These are phyloP conservation scores for Cyprinodon diabolis DNA, from an alignment of 2,797 vertebrate genomes.

Conservation along the genomic window DNA sequence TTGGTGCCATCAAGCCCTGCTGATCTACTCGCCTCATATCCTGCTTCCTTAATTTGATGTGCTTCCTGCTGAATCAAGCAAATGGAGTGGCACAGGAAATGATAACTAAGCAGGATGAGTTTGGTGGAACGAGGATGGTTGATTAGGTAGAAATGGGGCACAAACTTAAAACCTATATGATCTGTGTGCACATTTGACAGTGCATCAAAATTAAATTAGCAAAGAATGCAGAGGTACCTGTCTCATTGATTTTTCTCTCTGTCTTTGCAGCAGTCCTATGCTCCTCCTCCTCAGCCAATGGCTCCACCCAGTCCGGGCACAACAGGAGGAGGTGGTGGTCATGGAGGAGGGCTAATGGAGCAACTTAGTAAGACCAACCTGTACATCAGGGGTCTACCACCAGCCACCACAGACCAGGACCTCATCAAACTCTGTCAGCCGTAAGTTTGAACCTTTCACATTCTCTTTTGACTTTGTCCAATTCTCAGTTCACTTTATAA, in stretches of 20 bases:
- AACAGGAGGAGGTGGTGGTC: conserved; percentile 86
- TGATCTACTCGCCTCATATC: conserved; percentile 43
- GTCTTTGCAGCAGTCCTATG: conserved; percentile 94
- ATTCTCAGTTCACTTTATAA: conserved; percentile 30
- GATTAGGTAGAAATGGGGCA: background rate
- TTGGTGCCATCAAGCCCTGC: conserved; percentile 13
- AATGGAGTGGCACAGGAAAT: conserved; percentile 39
- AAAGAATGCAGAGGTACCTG: background rate
- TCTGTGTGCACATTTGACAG: background rate
- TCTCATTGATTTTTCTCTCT: conserved; percentile 5
- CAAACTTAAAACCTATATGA: background rate
- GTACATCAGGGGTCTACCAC: conserved; percentile 98
- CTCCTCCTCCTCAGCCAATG: conserved; percentile 95
- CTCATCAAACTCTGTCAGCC: conserved; percentile 99
- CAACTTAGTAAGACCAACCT: conserved; percentile 99
- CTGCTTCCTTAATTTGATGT: conserved; percentile 52
- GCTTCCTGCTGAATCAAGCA: conserved; percentile 53
- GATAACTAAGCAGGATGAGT: conserved; percentile 42
- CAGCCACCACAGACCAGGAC: conserved; percentile 98
- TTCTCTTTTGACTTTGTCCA: conserved; percentile 3
- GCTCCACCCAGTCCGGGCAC: conserved; percentile 98
- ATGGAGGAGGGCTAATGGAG: conserved; percentile 87
- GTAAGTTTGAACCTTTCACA: conserved; percentile 82
- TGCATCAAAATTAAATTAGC: background rate
- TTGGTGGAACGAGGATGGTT: conserved; percentile 9